Evolutionary conservation across 2,113 vertebrate genomes (phyloP), one percentile per base, ranked within the genome.

Genomic region (Chitala chitala): DNA sequence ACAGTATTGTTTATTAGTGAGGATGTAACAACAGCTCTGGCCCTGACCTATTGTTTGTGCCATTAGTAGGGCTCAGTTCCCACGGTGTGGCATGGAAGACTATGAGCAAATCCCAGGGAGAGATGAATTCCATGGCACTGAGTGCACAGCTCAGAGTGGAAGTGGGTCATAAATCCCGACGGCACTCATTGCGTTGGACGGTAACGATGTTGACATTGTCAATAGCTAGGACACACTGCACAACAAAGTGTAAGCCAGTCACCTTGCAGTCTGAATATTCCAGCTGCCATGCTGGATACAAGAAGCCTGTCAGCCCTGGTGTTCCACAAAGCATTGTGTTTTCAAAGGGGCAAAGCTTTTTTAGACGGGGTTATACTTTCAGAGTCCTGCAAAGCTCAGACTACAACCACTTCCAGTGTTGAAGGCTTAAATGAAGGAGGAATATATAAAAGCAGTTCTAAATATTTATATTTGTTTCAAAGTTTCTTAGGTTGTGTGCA

Each of bases 271-370:
- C 81, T 84, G 26, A 31, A 85, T 89, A 86, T 85, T 86, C 84
- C 82, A 83, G 66, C 80, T 86, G 84, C 80, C 80, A 77, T 76
- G 80, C 87, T 80, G 61, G 82, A 82, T 90, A 86, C 87, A 87
- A 87, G 86, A 86, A 84, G 87, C 77, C 4, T 63, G 80, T 78
- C 46, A 75, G 69, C 36, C 20, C 66, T 46, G 40, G 66, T 46
- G 38, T 55, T 81, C 75, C n/a, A 74, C 78, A 85, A 79, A 70
- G 78, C 78, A 10, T 71, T 80, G 80, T 77, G 78, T 83, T 82
- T 84, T 83, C 84, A 80, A 84, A 88, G 84, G 82, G 69, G 72
- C 82, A 74, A 66, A 20, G 9, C 40, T 13, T 15, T 24, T 13
- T 44, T 46, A 26, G 8, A 1, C 12, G 82, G 76, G 72, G 76